A percentile compares a stretch with the other conserved stretches of the same genome.
These are phyloP conservation scores for Psittacara wagleri DNA, from an alignment of 2,113 vertebrate genomes.

Conservation along the genomic window DNA sequence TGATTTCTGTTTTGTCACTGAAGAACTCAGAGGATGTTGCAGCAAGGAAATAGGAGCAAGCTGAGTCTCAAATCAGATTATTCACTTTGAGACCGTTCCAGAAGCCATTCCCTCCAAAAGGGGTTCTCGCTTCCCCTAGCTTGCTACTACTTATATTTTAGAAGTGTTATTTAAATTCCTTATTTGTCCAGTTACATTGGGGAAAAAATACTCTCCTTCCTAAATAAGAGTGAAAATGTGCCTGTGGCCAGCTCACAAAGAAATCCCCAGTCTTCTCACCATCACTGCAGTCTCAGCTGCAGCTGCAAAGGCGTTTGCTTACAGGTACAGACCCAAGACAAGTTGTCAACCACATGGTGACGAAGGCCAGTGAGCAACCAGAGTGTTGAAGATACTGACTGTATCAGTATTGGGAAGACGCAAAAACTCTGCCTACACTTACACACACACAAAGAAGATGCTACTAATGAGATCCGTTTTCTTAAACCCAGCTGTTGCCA, in stretches of 20 bases:
- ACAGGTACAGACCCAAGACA: background rate
- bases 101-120: accelerated
- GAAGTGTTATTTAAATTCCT: background rate
- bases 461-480: background rate
- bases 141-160: background rate
- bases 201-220: background rate
- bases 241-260: background rate
- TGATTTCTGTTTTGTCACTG: background rate
- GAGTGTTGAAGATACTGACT: background rate
- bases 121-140: background rate
- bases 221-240: background rate
- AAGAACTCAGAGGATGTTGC: background rate
- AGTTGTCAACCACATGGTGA: background rate
- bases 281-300: background rate
- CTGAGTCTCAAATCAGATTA: background rate
- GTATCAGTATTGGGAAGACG: background rate
- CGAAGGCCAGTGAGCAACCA: background rate
- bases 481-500: background rate
- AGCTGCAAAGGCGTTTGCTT: background rate
- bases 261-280: background rate
- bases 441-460: background rate
- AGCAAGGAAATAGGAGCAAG: background rate
- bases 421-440: background rate
- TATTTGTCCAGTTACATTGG: background rate
- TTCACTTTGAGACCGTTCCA: background rate